Percentiles rank a stretch among this genome's conserved stretches.
Evolutionary conservation across 2,888 invertebrate genomes (phyloP).

Genomic region (Microplitis manilae): DNA sequence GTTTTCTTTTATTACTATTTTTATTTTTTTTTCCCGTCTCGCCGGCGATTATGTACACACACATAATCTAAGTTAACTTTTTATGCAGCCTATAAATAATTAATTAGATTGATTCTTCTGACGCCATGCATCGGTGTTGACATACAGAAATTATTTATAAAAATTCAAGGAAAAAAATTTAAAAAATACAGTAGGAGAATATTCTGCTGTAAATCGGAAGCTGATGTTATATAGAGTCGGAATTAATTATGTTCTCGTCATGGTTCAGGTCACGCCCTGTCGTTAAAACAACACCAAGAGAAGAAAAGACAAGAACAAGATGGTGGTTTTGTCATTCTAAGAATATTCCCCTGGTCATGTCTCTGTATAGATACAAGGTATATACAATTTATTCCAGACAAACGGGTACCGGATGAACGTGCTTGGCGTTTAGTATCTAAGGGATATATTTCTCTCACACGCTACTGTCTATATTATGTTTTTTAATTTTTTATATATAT

Average conservation of each 20-base stretch:
- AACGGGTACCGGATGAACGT: constrained; percentile 64
- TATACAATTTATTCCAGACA: constrained; percentile 65
- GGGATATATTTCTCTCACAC: constrained; percentile 31
- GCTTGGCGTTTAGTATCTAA: constrained; percentile 52
- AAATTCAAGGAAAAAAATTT: neutral
- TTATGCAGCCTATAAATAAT: constrained; percentile 3
- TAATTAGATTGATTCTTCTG: constrained; percentile 8
- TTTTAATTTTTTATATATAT: constrained; percentile 43
- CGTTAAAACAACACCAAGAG: constrained; percentile 26
- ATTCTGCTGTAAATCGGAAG: constrained; percentile 14
- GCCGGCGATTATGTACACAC: constrained; percentile 34
- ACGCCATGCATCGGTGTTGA: neutral
- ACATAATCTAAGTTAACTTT: constrained; percentile 2
- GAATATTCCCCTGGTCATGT: constrained; percentile 50
- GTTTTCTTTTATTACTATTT: constrained; percentile 1
- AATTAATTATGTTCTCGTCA: constrained; percentile 38
- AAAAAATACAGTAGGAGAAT: neutral
- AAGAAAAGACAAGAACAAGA: constrained; percentile 21
- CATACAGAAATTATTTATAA: neutral
- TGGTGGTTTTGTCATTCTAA: constrained; percentile 58
- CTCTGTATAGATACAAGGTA: constrained; percentile 29
- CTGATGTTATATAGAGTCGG: constrained; percentile 19
- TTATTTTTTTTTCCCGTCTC: constrained; percentile 31
- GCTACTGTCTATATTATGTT: constrained; percentile 33
- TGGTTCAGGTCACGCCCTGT: constrained; percentile 39